Evolutionary conservation across 2,888 invertebrate genomes (phyloP).

Genomic region (Neria commutata): DNA sequence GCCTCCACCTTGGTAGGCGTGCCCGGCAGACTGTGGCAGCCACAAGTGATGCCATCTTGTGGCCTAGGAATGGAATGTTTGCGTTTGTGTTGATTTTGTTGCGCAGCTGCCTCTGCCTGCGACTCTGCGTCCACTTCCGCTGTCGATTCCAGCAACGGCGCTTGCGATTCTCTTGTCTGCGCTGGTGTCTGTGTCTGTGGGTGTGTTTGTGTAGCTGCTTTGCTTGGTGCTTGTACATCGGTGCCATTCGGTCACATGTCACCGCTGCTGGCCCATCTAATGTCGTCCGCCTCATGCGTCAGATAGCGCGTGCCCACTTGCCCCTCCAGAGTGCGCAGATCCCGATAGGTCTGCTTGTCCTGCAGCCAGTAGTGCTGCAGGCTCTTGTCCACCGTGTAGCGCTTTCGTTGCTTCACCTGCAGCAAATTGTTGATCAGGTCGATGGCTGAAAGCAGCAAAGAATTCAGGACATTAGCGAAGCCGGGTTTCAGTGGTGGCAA

Average conservation of each 20-base stretch:
- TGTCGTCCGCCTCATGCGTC: conserved; percentile 92
- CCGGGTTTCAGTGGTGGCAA: background rate
- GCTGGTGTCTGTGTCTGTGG: conserved; percentile 39
- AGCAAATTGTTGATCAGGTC: conserved; percentile 97
- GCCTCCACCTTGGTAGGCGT: conserved; percentile 60
- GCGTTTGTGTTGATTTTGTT: conserved; percentile 30
- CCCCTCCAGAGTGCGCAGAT: conserved; percentile 78
- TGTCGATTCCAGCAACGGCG: too few species aligned
- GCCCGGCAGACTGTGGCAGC: conserved; percentile 51
- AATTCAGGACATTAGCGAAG: background rate
- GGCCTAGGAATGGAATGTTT: conserved; percentile 36
- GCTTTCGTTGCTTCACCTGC: conserved; percentile 94
- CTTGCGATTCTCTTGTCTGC: background rate
- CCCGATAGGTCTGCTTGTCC: conserved; percentile 94
- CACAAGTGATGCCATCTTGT: conserved; percentile 41
- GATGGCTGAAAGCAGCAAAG: conserved; percentile 72
- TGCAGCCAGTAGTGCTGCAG: conserved; percentile 95
- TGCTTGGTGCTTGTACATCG: conserved; percentile 48
- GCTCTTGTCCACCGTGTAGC: conserved; percentile 96
- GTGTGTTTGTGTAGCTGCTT: conserved; percentile 24
- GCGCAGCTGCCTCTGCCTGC: background rate
- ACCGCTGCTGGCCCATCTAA: conserved; percentile 73
- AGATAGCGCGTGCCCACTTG: conserved; percentile 81
- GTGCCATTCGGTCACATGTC: conserved; percentile 61
- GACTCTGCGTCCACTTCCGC: background rate